Base-by-base conservation (phyloP, 1,140 invertebrate genomes). In the Drosophila pseudoananassae region DNA sequence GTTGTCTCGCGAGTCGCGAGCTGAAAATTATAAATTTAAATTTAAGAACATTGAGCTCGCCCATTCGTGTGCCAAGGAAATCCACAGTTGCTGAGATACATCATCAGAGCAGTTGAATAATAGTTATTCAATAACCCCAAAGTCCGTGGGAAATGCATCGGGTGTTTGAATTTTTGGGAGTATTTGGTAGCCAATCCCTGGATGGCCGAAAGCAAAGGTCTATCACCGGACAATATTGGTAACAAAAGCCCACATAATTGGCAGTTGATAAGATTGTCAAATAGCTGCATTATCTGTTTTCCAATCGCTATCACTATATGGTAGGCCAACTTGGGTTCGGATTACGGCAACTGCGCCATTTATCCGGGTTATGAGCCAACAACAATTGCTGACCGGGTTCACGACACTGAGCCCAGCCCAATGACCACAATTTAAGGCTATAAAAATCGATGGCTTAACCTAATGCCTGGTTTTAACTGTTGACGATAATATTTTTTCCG, bases 171-270 rank as follows among this genome's bases (percentile, higher is more conserved):
- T 29, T 36, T 29, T 58, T 49, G 10, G 14, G 15, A 8, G 1
- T 27, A 27, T 40, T 49, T 60, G 68, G 69, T 72, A 72, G 69
- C 69, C 68, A 72, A 72, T 72, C 55, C 59, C 2, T 72, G 56
- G 47, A 59, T 72, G 36, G n/a, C 51, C 53, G 25, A 53, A 12
- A 56, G 49, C 27, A 23, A 15, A 43, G 40, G n/a, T 9, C 7
- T 46, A 70, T 70, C 51, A 57, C 6, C 6, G 10, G 38, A 14
- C 33, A 12, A 10, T 12, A 36, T 36, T 36, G 9, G 31, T n/a
- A 33, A 38, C 43, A 36, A 70, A 69, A 43, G 14, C 36, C 46
- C 66, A 71, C 53, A 71, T 58, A 71, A 71, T 71, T 71, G 31
- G 68, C 1, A 8, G 14, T 23, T 33, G 68, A 71, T 71, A 71